A percentile compares a stretch with the other conserved stretches of the same genome.
phyloP scores from a whole-genome alignment of 2,888 invertebrate species.

The Prosopocoilus inquinatus region DNA sequence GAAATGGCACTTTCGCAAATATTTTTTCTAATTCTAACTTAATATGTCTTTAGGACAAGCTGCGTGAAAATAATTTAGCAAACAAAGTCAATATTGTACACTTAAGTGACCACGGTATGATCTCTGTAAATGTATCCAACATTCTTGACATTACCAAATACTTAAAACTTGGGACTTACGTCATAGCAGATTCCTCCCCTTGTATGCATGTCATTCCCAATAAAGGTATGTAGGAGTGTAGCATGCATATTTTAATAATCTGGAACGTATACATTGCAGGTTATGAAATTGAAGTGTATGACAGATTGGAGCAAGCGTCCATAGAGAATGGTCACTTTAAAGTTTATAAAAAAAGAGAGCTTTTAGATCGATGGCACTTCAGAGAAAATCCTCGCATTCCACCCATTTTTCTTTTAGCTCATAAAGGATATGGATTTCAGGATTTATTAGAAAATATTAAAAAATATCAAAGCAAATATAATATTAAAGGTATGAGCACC shows the following conservation, averaged over 20 bases:
- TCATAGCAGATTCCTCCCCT: slow-evolving; percentile 56
- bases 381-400: slow-evolving; percentile 59
- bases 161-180: slow-evolving; percentile 53
- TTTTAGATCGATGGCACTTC: slow-evolving; percentile 63
- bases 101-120: slow-evolving; percentile 74
- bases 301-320: slow-evolving; percentile 50
- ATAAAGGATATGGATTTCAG: slow-evolving; percentile 61
- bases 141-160: slow-evolving; percentile 59
- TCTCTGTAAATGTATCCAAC: slow-evolving; percentile 53
- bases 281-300: slow-evolving; percentile 52
- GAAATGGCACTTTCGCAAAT: neutral
- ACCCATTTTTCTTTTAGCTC: slow-evolving; percentile 62
- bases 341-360: slow-evolving; percentile 60
- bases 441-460: slow-evolving; percentile 51
- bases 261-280: slow-evolving; percentile 40
- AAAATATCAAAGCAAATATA: slow-evolving; percentile 48
- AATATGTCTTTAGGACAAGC: slow-evolving; percentile 43
- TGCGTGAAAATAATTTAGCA: slow-evolving; percentile 53
- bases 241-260: neutral
- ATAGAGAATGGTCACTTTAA: slow-evolving; percentile 51
- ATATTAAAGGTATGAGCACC: slow-evolving; percentile 49
- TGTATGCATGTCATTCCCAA: slow-evolving; percentile 61
- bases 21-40: neutral
- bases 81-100: slow-evolving; percentile 63
- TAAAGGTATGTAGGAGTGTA: slow-evolving; percentile 45